These are phyloP conservation scores for Trachythela sp. DNA, from an alignment of 64 coral and sea anemone genomes.

Conservation along the genomic window DNA sequence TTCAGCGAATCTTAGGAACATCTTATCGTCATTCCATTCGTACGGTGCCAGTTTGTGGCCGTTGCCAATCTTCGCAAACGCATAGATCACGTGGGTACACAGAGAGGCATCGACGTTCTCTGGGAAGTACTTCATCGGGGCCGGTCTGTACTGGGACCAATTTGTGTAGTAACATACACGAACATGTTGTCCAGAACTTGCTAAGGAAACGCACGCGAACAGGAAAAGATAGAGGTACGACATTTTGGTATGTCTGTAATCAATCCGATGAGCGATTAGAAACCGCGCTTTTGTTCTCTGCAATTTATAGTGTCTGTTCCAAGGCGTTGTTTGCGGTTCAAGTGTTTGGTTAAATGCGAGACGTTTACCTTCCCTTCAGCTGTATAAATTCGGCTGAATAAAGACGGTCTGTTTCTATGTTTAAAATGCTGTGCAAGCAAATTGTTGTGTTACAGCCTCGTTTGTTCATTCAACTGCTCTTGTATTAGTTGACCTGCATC, in stretches of 20 bases:
- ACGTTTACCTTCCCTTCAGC: too few relatives aligned
- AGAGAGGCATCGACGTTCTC: constrained; percentile 34
- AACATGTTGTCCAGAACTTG: constrained; percentile 21
- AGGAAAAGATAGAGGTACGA: constrained; percentile 17
- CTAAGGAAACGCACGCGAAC: background rate
- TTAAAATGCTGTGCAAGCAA: too few relatives aligned
- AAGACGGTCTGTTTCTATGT: too few relatives aligned
- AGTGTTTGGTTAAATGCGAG: too few relatives aligned
- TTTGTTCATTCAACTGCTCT: too few relatives aligned
- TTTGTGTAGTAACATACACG: constrained; percentile 60
- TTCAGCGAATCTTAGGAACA: background rate
- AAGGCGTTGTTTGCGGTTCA: too few relatives aligned
- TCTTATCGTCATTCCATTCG: constrained; percentile 1
- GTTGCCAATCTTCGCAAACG: constrained; percentile 30
- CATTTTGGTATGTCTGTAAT: background rate
- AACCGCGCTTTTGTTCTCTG: too few relatives aligned
- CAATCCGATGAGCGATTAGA: background rate
- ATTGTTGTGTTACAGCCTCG: too few relatives aligned
- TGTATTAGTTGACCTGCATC: too few relatives aligned
- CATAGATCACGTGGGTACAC: constrained; percentile 46
- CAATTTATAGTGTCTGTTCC: too few relatives aligned
- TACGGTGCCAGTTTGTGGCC: constrained; percentile 29
- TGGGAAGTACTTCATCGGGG: constrained; percentile 29
- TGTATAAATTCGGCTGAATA: too few relatives aligned
- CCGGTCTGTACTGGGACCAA: constrained; percentile 56